Evolutionary conservation across 1,140 invertebrate species (phyloP).

Genomic region (Drosophila setifemur): DNA sequence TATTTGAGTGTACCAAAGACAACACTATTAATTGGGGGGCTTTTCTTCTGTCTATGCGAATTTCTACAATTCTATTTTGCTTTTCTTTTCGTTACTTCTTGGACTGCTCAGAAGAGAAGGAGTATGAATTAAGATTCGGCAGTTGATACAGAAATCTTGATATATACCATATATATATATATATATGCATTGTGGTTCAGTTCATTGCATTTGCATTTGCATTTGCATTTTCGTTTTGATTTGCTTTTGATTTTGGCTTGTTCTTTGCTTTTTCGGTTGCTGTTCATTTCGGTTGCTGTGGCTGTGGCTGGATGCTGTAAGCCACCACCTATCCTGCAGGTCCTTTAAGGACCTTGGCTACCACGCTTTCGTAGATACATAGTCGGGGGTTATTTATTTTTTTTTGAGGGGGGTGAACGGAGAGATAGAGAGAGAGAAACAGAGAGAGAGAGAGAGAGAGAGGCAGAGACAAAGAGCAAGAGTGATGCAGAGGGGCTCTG

Average conservation of each 20-base stretch:
- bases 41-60: constrained; percentile 25
- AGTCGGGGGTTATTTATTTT: constrained; percentile 23
- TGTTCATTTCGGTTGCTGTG: constrained; percentile 59
- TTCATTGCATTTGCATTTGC: constrained; percentile 43
- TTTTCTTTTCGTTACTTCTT: constrained; percentile 52
- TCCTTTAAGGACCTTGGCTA: constrained; percentile 39
- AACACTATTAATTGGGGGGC: background rate
- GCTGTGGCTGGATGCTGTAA: constrained; percentile 30
- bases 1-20: constrained; percentile 17
- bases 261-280: constrained; percentile 45
- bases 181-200: constrained; percentile 31
- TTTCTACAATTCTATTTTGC: constrained; percentile 31
- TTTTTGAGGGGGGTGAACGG: constrained; percentile 7
- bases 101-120: constrained; percentile 81
- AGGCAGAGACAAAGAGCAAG: constrained; percentile 3
- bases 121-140: constrained; percentile 83
- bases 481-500: constrained; percentile 39
- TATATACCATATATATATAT: constrained; percentile 35
- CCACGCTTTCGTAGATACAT: constrained; percentile 38
- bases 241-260: constrained; percentile 12
- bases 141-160: constrained; percentile 82
- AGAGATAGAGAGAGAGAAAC: constrained; percentile 17
- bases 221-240: constrained; percentile 45
- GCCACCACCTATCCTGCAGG: constrained; percentile 53
- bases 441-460: constrained; percentile 10